Evolutionary conservation across 2,888 invertebrate species (phyloP), one percentile per base, ranked within the genome.

Genomic region (Hyles lineata): DNA sequence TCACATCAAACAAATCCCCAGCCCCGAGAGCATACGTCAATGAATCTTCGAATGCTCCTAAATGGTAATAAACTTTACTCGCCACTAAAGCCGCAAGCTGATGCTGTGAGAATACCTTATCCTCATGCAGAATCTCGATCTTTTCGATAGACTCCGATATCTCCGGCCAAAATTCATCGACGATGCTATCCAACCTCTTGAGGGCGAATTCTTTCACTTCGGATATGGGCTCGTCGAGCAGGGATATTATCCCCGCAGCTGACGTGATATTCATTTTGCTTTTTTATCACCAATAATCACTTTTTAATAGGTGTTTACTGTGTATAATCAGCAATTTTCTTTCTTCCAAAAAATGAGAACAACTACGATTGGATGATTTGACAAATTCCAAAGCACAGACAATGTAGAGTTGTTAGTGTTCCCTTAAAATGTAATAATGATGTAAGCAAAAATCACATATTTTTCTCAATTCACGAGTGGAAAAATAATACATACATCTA

Each of bases 141-240:
- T 99, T 99, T 85, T 98, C 98, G 82, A 99, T 98, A 19, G 99
- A 98, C 92, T 99, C 99, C 0, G 99, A 99, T 82, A 99, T 99
- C 95, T 99, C 99, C 11, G 99, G 98, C 99, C 99, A 99, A 94
- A 99, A 99, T 89, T 98, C 98, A 90, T 99, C 98, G 0, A 99
- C 99, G 84, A 99, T 98, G 86, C 96, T 96, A 92, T 99, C 98
- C 83, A 99, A 95, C 88, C 99, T 98, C 86, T 97, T 97, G 83
- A 99, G 92, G 21, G 99, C 99, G 89, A 99, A 99, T 35, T 98
- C 97, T 93, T 99, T 98, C 74, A 99, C 95, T 92, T 99, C 98
- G 19, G 98, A 96, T 95, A 98, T 97, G 71, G 98, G 97, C 92
- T 99, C 99, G 90, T 99, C 99, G 81, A 99, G 95, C 84, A 99